phyloP scores from a whole-genome alignment of 2,113 vertebrate species.

The Tapirus terrestris region DNA sequence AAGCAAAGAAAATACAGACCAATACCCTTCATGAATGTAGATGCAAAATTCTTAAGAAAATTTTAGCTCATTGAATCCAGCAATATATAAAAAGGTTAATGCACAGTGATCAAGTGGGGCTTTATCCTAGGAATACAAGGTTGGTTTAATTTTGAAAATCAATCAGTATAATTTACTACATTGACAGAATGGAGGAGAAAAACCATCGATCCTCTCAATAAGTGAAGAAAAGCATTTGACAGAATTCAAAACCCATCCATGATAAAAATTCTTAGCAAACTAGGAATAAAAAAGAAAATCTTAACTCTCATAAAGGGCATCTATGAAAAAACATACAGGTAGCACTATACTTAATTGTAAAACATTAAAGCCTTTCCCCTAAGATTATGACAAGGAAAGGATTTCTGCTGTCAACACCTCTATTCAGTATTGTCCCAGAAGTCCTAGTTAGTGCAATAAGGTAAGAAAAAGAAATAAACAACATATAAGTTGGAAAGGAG shows the following conservation, averaged over 20 bases:
- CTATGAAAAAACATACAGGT: background rate
- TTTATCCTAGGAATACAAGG: background rate
- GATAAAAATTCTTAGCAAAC: constrained; percentile 26
- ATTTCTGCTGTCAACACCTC: background rate
- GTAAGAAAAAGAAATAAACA: background rate
- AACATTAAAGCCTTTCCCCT: background rate
- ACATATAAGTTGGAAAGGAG: background rate
- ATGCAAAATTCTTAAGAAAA: constrained; percentile 14
- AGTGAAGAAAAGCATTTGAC: background rate
- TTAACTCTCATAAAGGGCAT: background rate
- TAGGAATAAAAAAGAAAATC: background rate
- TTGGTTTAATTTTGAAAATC: constrained; percentile 48
- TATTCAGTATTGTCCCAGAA: background rate
- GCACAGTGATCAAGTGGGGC: background rate
- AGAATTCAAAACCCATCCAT: constrained; percentile 28
- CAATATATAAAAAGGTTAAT: constrained; percentile 35
- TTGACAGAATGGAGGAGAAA: background rate
- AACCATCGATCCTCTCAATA: background rate
- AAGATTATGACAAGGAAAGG: background rate
- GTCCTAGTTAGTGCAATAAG: background rate
- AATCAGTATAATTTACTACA: background rate
- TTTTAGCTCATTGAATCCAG: background rate
- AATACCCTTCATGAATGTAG: background rate
- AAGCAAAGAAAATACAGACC: background rate
- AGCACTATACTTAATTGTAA: background rate